Base-by-base conservation (phyloP, 2,797 vertebrate species). In the Thamnophis elegans region DNA sequence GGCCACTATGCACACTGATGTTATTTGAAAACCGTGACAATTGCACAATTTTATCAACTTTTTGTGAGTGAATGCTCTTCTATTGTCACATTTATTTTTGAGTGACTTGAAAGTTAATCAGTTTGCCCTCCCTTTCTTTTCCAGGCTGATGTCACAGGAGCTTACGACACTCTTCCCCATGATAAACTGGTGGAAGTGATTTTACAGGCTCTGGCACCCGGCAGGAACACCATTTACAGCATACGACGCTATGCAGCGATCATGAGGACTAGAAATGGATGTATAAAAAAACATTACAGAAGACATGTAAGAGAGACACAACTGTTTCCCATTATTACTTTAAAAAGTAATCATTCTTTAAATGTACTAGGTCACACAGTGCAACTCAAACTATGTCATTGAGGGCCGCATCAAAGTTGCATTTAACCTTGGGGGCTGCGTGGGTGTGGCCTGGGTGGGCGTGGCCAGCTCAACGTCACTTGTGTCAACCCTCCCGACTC, bases 131-230 rank as follows among this genome's bases (percentile, higher is more conserved):
- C 54, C 60, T 47, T 59, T 95, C 9, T 91, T 0, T 93, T 88
- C 5, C 92, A 99, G 99, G 97, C 98, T 93, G 99, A 99, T 89
- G 98, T 99, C 58, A 98, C 97, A 10, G 98, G 98, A 28, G 99
- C 99, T 5, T 99, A 98, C 10, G 99, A 99, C 42, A 97, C 97
- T 94, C 98, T 99, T 51, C 99, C 99, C 55, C 99, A 99, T 94
- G 94, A 97, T 18, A 99, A 98, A 96, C 98, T 99, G 1, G 90
- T 97, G 7, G 98, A 99, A 95, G 98, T 99, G 93, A 94, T 99
- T 7, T 95, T 95, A 0, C 96, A 93, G 14, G 95, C 97, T 7
- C 93, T 99, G 85, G 94, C 94, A 7, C 98, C 98, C 0, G 94
- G 97, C 10, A 95, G 96, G 59, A 97, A 97, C 22, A 96, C 98